These are phyloP conservation scores for Nannobrachium achirus DNA, from an alignment of 2,113 vertebrate species.

Conservation along the genomic window DNA sequence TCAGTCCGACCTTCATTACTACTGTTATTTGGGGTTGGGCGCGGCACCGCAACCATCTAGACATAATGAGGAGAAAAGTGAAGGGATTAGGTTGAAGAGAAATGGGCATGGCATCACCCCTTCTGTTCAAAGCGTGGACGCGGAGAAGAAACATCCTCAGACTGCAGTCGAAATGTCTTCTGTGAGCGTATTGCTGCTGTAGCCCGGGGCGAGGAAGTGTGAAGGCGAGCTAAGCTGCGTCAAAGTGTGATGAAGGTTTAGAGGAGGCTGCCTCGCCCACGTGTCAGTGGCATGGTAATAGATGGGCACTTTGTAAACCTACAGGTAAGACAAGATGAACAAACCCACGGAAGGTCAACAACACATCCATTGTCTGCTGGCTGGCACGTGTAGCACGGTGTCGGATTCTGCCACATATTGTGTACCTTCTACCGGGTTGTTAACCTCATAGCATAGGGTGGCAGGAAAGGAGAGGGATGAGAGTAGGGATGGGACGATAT, in stretches of 20 bases:
- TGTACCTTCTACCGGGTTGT: neutral
- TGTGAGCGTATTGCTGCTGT: constrained; percentile 35
- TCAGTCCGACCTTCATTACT: constrained; percentile 67
- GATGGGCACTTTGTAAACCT: constrained; percentile 21
- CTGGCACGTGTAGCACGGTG: neutral
- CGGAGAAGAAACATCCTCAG: constrained; percentile 35
- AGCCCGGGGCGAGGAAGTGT: constrained; percentile 24
- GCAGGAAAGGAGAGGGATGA: constrained; percentile 13
- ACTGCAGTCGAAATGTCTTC: constrained; percentile 51
- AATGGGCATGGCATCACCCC: constrained; percentile 36
- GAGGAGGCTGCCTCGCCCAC: constrained; percentile 8
- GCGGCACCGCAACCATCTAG: constrained; percentile 39
- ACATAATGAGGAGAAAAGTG: too few relatives aligned
- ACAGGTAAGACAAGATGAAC: constrained; percentile 1
- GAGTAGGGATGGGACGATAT: neutral
- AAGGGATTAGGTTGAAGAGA: too few relatives aligned
- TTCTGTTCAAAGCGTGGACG: constrained; percentile 46
- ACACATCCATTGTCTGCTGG: neutral
- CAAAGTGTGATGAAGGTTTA: constrained; percentile 39
- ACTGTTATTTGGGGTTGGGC: constrained; percentile 47
- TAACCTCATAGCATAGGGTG: neutral
- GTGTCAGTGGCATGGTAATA: constrained; percentile 26
- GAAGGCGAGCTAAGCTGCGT: constrained; percentile 20
- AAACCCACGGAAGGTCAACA: neutral
- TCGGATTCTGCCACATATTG: neutral